Percentiles rank a stretch among this genome's conserved stretches.
These are phyloP conservation scores for Oegoconia quadripuncta DNA, from an alignment of 2,888 invertebrate species.

Conservation along the genomic window DNA sequence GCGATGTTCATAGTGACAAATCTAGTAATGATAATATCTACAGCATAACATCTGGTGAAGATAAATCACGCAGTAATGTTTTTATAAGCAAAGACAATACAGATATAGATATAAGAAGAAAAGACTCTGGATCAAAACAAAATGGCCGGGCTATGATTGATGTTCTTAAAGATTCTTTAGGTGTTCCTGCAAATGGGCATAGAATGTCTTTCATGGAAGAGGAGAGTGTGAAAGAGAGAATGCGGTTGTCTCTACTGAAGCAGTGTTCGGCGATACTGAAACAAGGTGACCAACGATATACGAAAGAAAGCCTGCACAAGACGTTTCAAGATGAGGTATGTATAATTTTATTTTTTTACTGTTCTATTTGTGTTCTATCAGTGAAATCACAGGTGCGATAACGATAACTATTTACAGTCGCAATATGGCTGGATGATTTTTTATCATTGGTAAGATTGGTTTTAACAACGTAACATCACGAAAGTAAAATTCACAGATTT, in stretches of 20 bases:
- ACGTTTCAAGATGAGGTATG: conserved; percentile 85
- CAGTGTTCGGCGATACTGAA: conserved; percentile 83
- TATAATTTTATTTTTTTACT: background rate
- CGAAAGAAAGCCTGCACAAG: conserved; percentile 81
- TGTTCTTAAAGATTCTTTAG: conserved; percentile 30
- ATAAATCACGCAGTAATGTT: conserved; percentile 16
- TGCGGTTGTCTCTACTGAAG: conserved; percentile 80
- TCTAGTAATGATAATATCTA: no score
- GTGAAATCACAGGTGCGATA: no score
- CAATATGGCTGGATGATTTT: no score
- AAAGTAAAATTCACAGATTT: no score
- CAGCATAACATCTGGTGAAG: no score
- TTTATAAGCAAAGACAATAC: conserved; percentile 18
- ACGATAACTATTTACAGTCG: no score
- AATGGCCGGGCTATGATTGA: background rate
- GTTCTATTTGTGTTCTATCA: background rate
- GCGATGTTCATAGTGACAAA: no score
- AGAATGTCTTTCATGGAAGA: conserved; percentile 84
- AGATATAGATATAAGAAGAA: conserved; percentile 4
- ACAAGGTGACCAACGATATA: conserved; percentile 80
- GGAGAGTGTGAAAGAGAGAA: conserved; percentile 82
- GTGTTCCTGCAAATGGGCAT: conserved; percentile 47
- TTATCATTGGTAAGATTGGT: background rate
- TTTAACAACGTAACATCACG: no score
- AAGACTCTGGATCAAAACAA: conserved; percentile 12